Evolutionary conservation across 1,140 invertebrate genomes (phyloP), one percentile per base, ranked within the genome.

Genomic region (Acromyrmex heyeri): DNA sequence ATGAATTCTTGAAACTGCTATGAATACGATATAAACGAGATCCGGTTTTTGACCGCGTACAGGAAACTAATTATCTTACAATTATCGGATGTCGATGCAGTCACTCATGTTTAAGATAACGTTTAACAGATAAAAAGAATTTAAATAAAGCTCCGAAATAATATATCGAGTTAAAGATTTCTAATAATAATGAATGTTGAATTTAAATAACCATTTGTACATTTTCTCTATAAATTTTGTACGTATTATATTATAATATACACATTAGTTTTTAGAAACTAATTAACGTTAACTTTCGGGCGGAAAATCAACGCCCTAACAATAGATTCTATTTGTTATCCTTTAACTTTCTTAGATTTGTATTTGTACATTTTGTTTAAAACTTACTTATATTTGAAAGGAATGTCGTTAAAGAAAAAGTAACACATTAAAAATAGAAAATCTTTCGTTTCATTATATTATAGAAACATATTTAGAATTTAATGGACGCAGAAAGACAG

Each of bases 31-130:
- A 34, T 70, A 75, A n/a, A 82, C n/a, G 70, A 79, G 77, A 88
- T 86, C 86, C 86, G 82, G 64, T 70, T 82, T 85, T 69, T 57
- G 34, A 77, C 75, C 76, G 24, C 65, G 70, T 38, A 38, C 77
- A 82, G 85, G 72, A 90, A 89, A 85, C 62, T 90, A 89, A 90
- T 90, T 88, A 88, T 89, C 87, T 88, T 65, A 69, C 24, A 62
- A 77, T 86, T 90, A 89, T 83, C 57, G 87, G 77, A 90, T 61
- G 85, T 86, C 65, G 64, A 48, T 73, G 64, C 62, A 73, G 69
- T 90, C 62, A n/a, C 50, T 48, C 59, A 50, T 57, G 77, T 38
- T 90, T 73, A 44, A 44, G 75, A 21, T 69, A 34, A 61, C 24
- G 59, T 76, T 53, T 44, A 34, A n/a, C 18, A 62, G 57, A 24